Evolutionary conservation across 2,888 invertebrate species (phyloP).

Genomic region (Hirudinaria manillensis): DNA sequence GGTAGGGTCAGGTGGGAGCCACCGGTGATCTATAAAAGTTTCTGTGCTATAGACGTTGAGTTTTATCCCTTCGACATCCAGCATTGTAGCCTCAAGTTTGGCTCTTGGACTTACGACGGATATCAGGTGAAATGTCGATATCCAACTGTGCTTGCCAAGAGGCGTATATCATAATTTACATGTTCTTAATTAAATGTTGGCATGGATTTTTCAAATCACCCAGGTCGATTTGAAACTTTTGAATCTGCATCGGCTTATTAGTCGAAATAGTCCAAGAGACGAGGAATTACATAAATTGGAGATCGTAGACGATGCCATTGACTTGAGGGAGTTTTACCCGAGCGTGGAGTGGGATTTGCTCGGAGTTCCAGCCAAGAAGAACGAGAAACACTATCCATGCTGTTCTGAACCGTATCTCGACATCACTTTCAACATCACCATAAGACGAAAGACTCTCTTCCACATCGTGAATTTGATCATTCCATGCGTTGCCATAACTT

Average conservation of each 20-base stretch:
- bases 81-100: constrained; percentile 91
- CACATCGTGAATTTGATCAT: constrained; percentile 67
- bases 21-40: constrained; percentile 69
- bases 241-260: neutral
- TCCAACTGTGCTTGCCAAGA: too few species aligned
- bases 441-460: constrained; percentile 87
- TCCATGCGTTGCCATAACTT: constrained; percentile 81
- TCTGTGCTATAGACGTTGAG: constrained; percentile 76
- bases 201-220: neutral
- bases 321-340: constrained; percentile 93
- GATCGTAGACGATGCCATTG: constrained; percentile 66
- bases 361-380: constrained; percentile 63
- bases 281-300: neutral
- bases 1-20: constrained; percentile 81
- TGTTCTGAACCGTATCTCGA: constrained; percentile 89
- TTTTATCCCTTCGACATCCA: constrained; percentile 95
- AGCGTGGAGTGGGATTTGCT: constrained; percentile 98
- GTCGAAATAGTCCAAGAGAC: too few species aligned
- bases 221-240: constrained; percentile 2
- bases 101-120: constrained; percentile 66
- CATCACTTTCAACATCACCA: constrained; percentile 91
- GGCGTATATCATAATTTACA: too few species aligned
- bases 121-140: constrained; percentile 42
- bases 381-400: constrained; percentile 68
- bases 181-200: too few species aligned